Conservation (phyloP, 2,113 vertebrate species). For the Diglossa brunneiventris region DNA sequence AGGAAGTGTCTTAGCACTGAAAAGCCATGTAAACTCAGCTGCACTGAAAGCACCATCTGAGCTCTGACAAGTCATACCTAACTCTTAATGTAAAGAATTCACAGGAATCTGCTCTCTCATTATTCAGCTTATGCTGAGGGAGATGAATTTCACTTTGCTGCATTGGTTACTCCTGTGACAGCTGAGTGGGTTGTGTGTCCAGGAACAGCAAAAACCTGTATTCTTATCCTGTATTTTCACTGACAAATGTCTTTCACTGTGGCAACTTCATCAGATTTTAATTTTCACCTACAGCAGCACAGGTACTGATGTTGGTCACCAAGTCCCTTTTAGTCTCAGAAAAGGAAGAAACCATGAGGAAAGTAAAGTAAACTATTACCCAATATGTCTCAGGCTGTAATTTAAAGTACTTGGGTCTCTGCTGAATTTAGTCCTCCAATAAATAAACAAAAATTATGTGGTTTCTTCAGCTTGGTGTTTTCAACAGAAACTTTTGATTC, state of each 20-base stretch:
- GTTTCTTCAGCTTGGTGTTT: background rate
- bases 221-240: background rate
- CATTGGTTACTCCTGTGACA: background rate
- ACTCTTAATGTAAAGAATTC: background rate
- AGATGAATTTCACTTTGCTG: background rate
- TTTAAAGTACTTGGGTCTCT: background rate
- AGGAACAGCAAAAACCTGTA: background rate
- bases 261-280: background rate
- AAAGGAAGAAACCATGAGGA: background rate
- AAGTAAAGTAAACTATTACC: background rate
- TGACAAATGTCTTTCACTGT: background rate
- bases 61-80: background rate
- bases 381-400: background rate
- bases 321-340: background rate
- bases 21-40: background rate
- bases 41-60: background rate
- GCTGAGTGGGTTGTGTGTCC: background rate
- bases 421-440: background rate
- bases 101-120: background rate
- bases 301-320: background rate
- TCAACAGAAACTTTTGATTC: slow-evolving; percentile 19
- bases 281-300: background rate
- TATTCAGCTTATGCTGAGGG: background rate
- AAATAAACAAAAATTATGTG: background rate
- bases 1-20: background rate